Conservation (phyloP, 92 coral and sea anemone genomes). For the Actinostola sp. region DNA sequence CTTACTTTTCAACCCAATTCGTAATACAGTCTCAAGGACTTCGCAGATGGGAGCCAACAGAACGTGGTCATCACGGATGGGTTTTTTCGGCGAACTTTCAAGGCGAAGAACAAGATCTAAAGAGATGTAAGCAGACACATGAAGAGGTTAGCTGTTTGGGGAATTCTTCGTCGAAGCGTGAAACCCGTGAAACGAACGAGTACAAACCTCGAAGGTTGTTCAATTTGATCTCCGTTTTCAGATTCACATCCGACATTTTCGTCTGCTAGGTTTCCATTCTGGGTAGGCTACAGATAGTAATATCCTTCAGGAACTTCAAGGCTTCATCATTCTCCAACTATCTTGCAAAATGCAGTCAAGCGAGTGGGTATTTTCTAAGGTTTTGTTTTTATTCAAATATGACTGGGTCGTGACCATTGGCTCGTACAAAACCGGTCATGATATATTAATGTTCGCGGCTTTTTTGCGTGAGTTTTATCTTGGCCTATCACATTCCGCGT, state of each 20-base stretch:
- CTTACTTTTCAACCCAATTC: constrained; percentile 85
- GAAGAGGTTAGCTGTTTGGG: constrained; percentile 4
- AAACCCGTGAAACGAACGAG: constrained; percentile 24
- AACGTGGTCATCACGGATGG: constrained; percentile 65
- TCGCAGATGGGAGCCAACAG: constrained; percentile 69
- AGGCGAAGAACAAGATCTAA: constrained; percentile 62
- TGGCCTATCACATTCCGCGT: constrained; percentile 3
- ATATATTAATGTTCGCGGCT: constrained; percentile 33
- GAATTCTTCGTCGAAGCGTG: constrained; percentile 62
- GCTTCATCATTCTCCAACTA: not conserved
- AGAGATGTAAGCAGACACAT: constrained; percentile 3
- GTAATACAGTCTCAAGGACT: constrained; percentile 62
- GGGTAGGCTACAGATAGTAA: not conserved
- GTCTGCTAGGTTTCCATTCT: not conserved
- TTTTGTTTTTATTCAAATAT: constrained; percentile 29
- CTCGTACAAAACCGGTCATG: not conserved
- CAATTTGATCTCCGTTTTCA: constrained; percentile 65
- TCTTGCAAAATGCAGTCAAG: constrained; percentile 16
- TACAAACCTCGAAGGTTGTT: constrained; percentile 69
- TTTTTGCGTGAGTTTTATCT: not conserved
- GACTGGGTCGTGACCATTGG: constrained; percentile 16
- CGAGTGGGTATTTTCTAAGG: constrained; percentile 5
- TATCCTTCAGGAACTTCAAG: not conserved
- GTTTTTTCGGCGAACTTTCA: constrained; percentile 73
- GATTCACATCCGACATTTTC: constrained; percentile 39